These are phyloP conservation scores for Cryptomyrus ogoouensis DNA, from an alignment of 2,113 vertebrate genomes.

Conservation along the genomic window DNA sequence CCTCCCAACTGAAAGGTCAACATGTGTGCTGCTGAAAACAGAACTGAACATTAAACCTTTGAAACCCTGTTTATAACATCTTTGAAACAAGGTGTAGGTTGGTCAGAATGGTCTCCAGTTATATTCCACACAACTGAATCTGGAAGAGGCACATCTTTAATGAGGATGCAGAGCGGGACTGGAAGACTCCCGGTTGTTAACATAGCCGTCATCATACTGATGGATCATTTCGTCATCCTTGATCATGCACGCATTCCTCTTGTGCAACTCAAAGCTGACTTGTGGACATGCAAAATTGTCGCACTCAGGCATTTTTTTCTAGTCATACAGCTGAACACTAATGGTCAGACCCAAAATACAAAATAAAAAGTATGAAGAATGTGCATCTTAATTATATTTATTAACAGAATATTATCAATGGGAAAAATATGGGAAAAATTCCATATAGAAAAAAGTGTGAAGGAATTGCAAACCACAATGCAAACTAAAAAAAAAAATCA, in stretches of 20 bases:
- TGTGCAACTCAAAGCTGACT: constrained; percentile 27
- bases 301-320: constrained; percentile 8
- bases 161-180: not conserved
- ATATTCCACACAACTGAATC: constrained; percentile 19
- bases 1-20: not conserved
- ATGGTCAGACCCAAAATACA: constrained; percentile 19
- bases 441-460: constrained; percentile 9
- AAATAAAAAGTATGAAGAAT: constrained; percentile 12
- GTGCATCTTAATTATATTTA: constrained; percentile 22
- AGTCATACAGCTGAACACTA: not conserved
- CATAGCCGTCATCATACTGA: constrained; percentile 20
- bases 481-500: constrained; percentile 23
- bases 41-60: not conserved
- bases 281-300: constrained; percentile 3
- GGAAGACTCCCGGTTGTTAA: constrained; percentile 5
- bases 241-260: constrained; percentile 33
- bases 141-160: constrained; percentile 20
- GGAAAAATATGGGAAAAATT: not conserved
- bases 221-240: constrained; percentile 26
- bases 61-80: not conserved
- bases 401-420: constrained; percentile 11
- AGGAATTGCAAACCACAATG: constrained; percentile 20
- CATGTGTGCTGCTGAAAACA: not conserved
- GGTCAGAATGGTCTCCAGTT: not conserved
- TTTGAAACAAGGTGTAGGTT: not conserved